These are phyloP conservation scores for Oreortyx pictus DNA, from an alignment of 2,797 vertebrate species.

Conservation along the genomic window DNA sequence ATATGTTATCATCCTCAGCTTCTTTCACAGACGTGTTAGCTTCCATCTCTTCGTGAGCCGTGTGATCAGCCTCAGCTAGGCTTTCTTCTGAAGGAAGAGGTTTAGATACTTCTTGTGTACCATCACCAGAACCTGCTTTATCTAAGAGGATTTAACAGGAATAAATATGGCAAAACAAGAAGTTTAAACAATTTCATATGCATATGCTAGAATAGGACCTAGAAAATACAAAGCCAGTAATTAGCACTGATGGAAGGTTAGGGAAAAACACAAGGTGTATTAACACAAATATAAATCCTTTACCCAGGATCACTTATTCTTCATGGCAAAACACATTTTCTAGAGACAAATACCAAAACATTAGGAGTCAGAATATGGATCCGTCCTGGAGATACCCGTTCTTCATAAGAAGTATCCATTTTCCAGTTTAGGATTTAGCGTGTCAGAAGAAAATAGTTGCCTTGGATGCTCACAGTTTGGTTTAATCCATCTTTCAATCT, in stretches of 20 bases:
- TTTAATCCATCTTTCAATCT: conserved; percentile 62
- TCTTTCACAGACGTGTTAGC: conserved; percentile 91
- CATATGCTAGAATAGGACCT: conserved; percentile 93
- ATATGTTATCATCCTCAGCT: conserved; percentile 98
- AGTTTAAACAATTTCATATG: conserved; percentile 97
- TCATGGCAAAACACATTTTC: conserved; percentile 81
- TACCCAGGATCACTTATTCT: conserved; percentile 86
- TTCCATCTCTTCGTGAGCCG: conserved; percentile 90
- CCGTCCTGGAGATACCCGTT: conserved; percentile 73
- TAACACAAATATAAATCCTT: conserved; percentile 94
- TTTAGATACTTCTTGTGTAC: conserved; percentile 99
- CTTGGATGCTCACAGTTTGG: conserved; percentile 61
- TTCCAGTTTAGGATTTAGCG: conserved; percentile 52
- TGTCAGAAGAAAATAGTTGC: conserved; percentile 53
- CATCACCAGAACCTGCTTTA: conserved; percentile 99
- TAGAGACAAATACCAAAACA: conserved; percentile 81
- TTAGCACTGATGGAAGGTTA: conserved; percentile 95
- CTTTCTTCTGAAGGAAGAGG: conserved; percentile 93
- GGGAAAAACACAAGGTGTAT: conserved; percentile 88
- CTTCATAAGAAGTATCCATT: conserved; percentile 69
- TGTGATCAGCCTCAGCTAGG: conserved; percentile 86
- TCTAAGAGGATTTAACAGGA: conserved; percentile 99
- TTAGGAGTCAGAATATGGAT: conserved; percentile 70
- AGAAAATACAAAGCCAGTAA: conserved; percentile 98
- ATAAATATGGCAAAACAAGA: conserved; percentile 99